Conservation (phyloP, 2,113 vertebrate genomes). For the Cranoglanis bouderius region DNA sequence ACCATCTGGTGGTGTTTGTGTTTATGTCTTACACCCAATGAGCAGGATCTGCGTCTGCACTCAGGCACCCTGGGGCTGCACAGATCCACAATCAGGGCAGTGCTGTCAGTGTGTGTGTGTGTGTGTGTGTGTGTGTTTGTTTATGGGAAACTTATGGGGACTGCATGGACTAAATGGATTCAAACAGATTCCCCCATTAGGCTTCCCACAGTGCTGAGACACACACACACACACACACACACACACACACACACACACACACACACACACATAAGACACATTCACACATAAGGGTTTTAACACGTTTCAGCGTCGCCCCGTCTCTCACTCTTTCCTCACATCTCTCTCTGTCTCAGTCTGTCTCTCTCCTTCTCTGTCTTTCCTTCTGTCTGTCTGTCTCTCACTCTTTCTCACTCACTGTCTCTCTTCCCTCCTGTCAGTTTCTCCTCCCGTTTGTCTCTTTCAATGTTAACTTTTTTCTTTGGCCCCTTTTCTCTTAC, state of each 20-base stretch:
- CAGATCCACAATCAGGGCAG: slow-evolving; percentile 7
- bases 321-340: too few species aligned
- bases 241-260: slow-evolving; percentile 23
- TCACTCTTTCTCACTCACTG: too few species aligned
- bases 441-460: background rate
- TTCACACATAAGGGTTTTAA: background rate
- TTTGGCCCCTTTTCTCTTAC: too few species aligned
- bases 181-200: background rate
- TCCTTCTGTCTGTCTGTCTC: too few species aligned
- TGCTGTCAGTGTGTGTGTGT: background rate
- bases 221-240: slow-evolving; percentile 19
- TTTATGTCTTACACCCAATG: slow-evolving; percentile 51
- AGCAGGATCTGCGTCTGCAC: slow-evolving; percentile 60
- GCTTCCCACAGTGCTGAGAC: background rate
- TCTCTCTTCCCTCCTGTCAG: background rate
- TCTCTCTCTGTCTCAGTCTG: background rate
- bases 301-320: background rate
- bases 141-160: background rate
- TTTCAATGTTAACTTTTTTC: too few species aligned
- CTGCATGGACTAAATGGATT: too few species aligned
- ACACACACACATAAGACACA: slow-evolving; percentile 14
- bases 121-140: slow-evolving; percentile 6
- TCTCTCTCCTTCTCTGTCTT: background rate
- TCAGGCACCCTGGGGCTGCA: slow-evolving; percentile 55
- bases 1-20: slow-evolving; percentile 66